Evolutionary conservation across 2,888 invertebrate species (phyloP).

Genomic region (Epinotia bilunana): DNA sequence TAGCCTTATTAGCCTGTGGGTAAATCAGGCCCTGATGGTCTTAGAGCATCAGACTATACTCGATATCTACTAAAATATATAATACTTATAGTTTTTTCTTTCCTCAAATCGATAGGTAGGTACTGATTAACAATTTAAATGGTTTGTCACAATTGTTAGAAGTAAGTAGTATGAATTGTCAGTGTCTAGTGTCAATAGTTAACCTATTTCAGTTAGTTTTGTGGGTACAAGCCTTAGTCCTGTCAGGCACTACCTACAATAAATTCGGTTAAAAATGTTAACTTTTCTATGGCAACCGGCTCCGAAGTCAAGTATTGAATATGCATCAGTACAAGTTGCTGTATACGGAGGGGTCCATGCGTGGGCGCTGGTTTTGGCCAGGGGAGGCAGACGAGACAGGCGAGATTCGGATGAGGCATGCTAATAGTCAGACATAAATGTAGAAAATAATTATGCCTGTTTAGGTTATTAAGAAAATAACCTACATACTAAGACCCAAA

Average conservation of each 20-base stretch:
- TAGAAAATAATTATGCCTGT: neutral
- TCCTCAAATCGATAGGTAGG: too few relatives aligned
- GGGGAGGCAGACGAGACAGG: conserved; percentile 43
- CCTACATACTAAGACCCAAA: too few relatives aligned
- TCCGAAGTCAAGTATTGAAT: conserved; percentile 36
- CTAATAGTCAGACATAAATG: neutral
- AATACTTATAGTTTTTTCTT: too few relatives aligned
- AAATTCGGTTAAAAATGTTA: neutral
- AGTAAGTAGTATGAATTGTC: too few relatives aligned
- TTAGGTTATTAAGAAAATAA: neutral
- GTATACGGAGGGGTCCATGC: conserved; percentile 61
- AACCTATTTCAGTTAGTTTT: too few relatives aligned
- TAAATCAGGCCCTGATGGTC: too few relatives aligned
- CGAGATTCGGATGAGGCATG: conserved; percentile 25
- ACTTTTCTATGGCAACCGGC: conserved; percentile 18
- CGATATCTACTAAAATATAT: too few relatives aligned
- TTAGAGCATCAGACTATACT: too few relatives aligned
- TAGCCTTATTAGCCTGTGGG: too few relatives aligned
- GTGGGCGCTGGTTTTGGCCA: conserved; percentile 67
- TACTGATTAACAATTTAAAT: too few relatives aligned
- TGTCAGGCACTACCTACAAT: neutral
- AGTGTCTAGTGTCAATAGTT: too few relatives aligned
- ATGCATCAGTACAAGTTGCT: conserved; percentile 59
- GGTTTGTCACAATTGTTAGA: too few relatives aligned
- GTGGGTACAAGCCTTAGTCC: neutral